Evolutionary conservation across 2,113 vertebrate species (phyloP), one percentile per base, ranked within the genome.

Genomic region (Phyllopteryx taeniolatus): DNA sequence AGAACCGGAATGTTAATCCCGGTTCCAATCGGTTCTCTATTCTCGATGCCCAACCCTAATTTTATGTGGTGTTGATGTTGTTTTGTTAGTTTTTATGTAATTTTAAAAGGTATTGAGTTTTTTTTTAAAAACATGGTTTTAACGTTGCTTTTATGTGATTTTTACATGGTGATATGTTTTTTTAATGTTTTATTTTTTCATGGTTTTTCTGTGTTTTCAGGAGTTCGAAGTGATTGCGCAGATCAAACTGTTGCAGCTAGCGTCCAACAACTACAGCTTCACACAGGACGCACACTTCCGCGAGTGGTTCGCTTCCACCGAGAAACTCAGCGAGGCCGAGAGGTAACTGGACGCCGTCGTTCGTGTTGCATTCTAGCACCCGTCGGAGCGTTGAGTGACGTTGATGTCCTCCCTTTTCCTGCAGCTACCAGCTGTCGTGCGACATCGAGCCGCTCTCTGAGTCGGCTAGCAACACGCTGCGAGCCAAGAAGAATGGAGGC

Each of bases 141-240:
- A 13, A 6, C 5, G 27, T 27, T 6, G 4, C 19, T 53, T 53
- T 27, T 27, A 27, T 27, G 15, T 53, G 15, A 53, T 53, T 53
- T 53, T 53, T 15, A 17, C 15, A 17, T 27, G 27, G 35, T 39
- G 3, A 39, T 6, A 0, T 53, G 17, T 4, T 54, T 22, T 22
- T 3, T 0, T 8, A 31, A 8, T 70, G 8, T 44, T n/a, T 10
- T 53, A 1, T 39, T 39, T 39, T 39, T 5, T 39, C 35, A 39
- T 39, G 35, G 3, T 33, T 42, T 35, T 14, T 63, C 1, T 72
- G 9, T 66, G 22, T 62, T 44, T 64, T 12, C 88, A 99, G 98
- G 98, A 99, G 68, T 99, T 99, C 0, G 97, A 99, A 83, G 96
- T 99, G 72, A 98, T 99, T 0, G 97, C 97, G 2, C 98, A 99